phyloP scores from a whole-genome alignment of 2,797 vertebrate genomes.

The Epinephelus awoara region DNA sequence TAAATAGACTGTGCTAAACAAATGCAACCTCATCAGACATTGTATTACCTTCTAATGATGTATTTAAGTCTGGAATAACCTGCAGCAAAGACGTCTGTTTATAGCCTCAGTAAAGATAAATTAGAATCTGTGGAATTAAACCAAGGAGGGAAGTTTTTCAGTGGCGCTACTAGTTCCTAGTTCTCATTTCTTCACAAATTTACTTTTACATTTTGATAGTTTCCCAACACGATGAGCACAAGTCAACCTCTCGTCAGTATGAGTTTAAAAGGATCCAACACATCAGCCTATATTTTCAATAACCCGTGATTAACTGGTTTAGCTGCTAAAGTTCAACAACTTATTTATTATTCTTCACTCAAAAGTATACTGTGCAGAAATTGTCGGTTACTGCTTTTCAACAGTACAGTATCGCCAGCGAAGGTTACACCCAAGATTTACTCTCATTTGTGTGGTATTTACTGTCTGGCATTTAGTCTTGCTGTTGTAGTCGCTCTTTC shows the following conservation, averaged over 20 bases:
- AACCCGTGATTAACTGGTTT: background rate
- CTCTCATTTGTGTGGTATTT: no score
- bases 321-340: background rate
- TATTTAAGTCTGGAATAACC: slow-evolving; percentile 50
- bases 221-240: background rate
- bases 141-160: background rate
- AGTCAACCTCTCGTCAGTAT: background rate
- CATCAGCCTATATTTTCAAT: background rate
- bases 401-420: no score
- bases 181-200: background rate
- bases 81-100: slow-evolving; percentile 32
- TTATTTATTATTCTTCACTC: background rate
- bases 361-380: no score
- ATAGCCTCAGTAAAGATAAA: slow-evolving; percentile 30
- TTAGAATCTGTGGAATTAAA: slow-evolving; percentile 17
- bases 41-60: slow-evolving; percentile 54
- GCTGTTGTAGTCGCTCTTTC: no score
- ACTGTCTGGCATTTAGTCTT: no score
- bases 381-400: no score
- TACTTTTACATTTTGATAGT: background rate
- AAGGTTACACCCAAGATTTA: no score
- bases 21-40: slow-evolving; percentile 56
- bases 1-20: slow-evolving; percentile 59
- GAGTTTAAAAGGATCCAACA: background rate
- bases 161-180: background rate